phyloP scores from a whole-genome alignment of 2,888 invertebrate genomes.

The Tanytarsus gracilentus region DNA sequence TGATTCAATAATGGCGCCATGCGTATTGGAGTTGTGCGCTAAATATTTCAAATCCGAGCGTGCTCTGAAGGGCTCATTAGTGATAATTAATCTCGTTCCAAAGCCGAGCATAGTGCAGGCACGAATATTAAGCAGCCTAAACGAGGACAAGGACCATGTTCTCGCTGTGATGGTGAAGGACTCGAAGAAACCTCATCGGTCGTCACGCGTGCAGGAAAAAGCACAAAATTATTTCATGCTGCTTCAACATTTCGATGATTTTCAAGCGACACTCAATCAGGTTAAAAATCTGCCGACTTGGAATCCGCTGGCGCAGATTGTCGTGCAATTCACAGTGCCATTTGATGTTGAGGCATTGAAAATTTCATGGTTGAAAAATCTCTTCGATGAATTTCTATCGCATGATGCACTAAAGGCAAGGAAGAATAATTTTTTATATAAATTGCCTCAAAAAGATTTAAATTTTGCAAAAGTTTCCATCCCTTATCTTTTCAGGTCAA shows the following conservation, averaged over 20 bases:
- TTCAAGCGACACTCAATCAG: slow-evolving; percentile 36
- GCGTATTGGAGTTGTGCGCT: background rate
- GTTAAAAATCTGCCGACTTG: slow-evolving; percentile 38
- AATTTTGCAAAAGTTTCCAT: slow-evolving; percentile 41
- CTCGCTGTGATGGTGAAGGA: slow-evolving; percentile 26
- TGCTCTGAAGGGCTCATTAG: slow-evolving; percentile 12
- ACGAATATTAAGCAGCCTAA: background rate
- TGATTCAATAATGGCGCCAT: background rate
- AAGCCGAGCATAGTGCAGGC: background rate
- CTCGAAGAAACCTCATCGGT: background rate
- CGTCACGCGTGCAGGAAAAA: slow-evolving; percentile 33
- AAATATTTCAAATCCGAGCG: slow-evolving; percentile 22
- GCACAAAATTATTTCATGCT: slow-evolving; percentile 40
- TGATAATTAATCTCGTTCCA: background rate
- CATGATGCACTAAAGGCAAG: slow-evolving; percentile 33
- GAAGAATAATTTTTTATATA: no score
- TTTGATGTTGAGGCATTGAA: slow-evolving; percentile 32
- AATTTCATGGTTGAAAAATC: slow-evolving; percentile 33
- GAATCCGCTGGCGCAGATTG: slow-evolving; percentile 41
- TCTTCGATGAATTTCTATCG: slow-evolving; percentile 34
- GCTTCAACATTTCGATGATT: slow-evolving; percentile 36
- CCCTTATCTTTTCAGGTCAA: no score
- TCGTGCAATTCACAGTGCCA: slow-evolving; percentile 35
- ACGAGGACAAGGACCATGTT: slow-evolving; percentile 1
- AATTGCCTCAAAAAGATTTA: no score